These are phyloP conservation scores for Crax fasciolata DNA, from an alignment of 2,797 vertebrate species.

Conservation along the genomic window DNA sequence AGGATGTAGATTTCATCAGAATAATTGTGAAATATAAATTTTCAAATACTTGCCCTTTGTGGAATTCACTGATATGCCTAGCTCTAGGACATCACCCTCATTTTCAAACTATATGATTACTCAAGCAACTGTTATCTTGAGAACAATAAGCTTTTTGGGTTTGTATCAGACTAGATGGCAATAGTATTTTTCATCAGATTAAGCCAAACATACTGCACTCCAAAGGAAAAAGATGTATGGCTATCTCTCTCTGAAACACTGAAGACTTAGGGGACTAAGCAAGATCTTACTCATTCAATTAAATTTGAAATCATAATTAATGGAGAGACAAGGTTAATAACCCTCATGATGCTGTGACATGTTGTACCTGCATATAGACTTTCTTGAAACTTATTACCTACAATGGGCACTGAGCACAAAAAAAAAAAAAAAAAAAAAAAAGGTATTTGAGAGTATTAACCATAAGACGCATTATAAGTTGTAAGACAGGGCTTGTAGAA, in stretches of 20 bases:
- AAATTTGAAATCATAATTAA: slow-evolving; percentile 48
- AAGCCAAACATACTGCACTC: background rate
- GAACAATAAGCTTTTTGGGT: background rate
- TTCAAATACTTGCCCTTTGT: background rate
- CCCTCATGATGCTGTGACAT: background rate
- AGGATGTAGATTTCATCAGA: background rate
- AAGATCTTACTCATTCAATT: background rate
- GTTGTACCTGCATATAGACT: background rate
- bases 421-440: background rate
- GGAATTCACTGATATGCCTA: background rate
- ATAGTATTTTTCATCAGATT: background rate
- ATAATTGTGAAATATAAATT: background rate
- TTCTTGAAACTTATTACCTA: background rate
- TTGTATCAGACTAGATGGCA: background rate
- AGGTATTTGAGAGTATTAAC: background rate
- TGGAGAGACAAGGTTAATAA: background rate
- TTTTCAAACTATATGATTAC: background rate
- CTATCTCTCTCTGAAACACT: background rate
- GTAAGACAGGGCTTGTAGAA: background rate
- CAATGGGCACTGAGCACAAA: background rate
- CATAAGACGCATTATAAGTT: background rate
- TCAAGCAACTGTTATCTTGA: background rate
- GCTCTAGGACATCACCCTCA: background rate
- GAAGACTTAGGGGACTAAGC: slow-evolving; percentile 1
- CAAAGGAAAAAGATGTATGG: slow-evolving; percentile 16